Base-by-base conservation (phyloP, 2,113 vertebrate species). In the Ailurus styani region DNA sequence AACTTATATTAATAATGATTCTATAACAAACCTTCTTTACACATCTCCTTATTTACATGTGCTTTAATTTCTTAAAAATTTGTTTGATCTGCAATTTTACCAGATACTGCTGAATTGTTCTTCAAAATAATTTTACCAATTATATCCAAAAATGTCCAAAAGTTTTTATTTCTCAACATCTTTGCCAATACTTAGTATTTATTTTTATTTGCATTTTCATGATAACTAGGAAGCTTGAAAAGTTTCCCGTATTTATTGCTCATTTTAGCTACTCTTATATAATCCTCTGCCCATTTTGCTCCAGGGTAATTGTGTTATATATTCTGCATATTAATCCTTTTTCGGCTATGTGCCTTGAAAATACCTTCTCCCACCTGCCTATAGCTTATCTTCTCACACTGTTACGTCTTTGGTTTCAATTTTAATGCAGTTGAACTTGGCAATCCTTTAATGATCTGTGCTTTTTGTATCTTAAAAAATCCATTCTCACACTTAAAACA, bases 91-190 rank as follows among this genome's bases (percentile, higher is more conserved):
- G 81, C 25, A 72, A 8, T 54, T 93, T 94, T 77, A 82, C 8
- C 37, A 77, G 57, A 87, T 87, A 87, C 34, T 94, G 23, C 54
- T 87, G 79, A 93, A 94, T 14, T 85, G 60, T 31, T 93, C 70
- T 91, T 93, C 40, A 85, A 97, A 94, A 81, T 79, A 81, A 87
- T 92, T 45, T 95, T 60, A 94, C 45, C 72, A 85, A 72, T 90
- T 94, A 95, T 52, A 92, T 55, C 23, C n/a, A 79, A 60, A 37
- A 95, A 70, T 82, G 34, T 60, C 60, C 89, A 88, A 90, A 40
- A 42, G n/a, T 92, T 94, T 31, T 85, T 90, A 86, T 60, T 94
- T 90, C 62, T 94, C 68, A 95, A 73, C 42, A 77, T 83, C 37
- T 91, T 82, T 93, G 60, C 6, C 70, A 90, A 81, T 68, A 78